These are phyloP conservation scores for Aplysina aerophoba DNA, from an alignment of 37 sponge, comb jelly and placozoan genomes.

Conservation along the genomic window DNA sequence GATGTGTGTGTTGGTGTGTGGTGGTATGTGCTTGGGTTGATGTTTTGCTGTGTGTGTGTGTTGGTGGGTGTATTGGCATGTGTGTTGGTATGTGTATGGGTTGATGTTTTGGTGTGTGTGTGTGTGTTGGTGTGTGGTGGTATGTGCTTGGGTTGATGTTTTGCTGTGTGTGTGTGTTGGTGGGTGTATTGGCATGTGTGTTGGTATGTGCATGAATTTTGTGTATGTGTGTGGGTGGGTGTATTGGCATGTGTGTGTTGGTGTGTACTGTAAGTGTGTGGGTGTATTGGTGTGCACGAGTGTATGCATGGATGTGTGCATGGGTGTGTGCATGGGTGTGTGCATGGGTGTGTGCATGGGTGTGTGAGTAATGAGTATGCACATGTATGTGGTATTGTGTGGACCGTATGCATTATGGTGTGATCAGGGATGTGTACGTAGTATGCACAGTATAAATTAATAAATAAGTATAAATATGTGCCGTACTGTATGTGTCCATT, in stretches of 20 bases:
- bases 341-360: neutral
- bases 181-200: neutral
- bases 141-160: neutral
- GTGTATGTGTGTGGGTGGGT: constrained; percentile 6
- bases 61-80: neutral
- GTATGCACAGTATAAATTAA: neutral
- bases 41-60: constrained; percentile 12
- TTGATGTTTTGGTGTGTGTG: constrained; percentile 6
- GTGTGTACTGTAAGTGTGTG: neutral
- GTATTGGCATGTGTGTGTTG: neutral
- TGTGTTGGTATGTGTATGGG: constrained; percentile 17
- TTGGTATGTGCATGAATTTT: constrained; percentile 13
- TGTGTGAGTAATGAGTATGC: no score
- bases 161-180: constrained; percentile 6
- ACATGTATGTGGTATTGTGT: no score
- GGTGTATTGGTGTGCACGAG: neutral
- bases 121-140: constrained; percentile 6
- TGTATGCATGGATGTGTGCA: no score
- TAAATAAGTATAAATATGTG: neutral
- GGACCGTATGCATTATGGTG: neutral
- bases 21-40: neutral
- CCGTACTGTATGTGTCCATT: neutral
- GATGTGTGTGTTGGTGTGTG: constrained; percentile 5
- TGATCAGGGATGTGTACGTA: neutral
- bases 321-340: constrained; percentile 3